phyloP scores from a whole-genome alignment of 2,888 invertebrate species.

The Allacma fusca region DNA sequence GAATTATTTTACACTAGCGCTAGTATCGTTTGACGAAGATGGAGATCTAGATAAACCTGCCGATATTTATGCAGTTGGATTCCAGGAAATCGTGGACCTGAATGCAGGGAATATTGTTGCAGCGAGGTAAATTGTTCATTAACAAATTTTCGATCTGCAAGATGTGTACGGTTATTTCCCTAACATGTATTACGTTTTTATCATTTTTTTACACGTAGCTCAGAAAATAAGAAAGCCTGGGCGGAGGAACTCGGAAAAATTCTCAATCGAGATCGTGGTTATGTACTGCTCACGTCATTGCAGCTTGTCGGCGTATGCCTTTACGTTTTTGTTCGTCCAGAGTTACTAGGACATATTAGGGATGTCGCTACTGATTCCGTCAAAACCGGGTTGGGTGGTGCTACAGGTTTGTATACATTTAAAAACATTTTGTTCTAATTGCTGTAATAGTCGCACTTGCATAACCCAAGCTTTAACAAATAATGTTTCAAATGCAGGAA shows the following conservation, averaged over 20 bases:
- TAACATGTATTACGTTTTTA: no score
- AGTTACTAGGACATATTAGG: constrained; percentile 85
- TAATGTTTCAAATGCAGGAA: constrained; percentile 69
- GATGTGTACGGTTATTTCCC: neutral
- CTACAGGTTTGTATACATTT: constrained; percentile 79
- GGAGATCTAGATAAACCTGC: constrained; percentile 67
- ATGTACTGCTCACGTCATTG: constrained; percentile 89
- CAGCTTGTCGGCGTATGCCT: constrained; percentile 98
- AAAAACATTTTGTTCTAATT: no score
- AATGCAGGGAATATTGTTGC: constrained; percentile 98
- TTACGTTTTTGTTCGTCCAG: constrained; percentile 90
- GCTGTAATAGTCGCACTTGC: no score
- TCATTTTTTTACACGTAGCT: constrained; percentile 71
- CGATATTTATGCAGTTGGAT: constrained; percentile 97
- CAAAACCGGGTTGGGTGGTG: constrained; percentile 97
- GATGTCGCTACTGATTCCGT: constrained; percentile 95
- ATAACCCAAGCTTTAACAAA: neutral
- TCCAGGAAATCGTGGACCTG: constrained; percentile 98
- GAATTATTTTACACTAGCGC: constrained; percentile 61
- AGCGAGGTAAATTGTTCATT: constrained; percentile 70
- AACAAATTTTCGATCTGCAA: neutral
- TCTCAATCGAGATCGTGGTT: constrained; percentile 84
- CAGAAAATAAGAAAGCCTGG: constrained; percentile 93
- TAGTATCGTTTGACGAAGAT: constrained; percentile 64
- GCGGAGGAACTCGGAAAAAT: constrained; percentile 93